These are phyloP conservation scores for Isoperla grammatica DNA, from an alignment of 2,888 invertebrate species.

Conservation along the genomic window DNA sequence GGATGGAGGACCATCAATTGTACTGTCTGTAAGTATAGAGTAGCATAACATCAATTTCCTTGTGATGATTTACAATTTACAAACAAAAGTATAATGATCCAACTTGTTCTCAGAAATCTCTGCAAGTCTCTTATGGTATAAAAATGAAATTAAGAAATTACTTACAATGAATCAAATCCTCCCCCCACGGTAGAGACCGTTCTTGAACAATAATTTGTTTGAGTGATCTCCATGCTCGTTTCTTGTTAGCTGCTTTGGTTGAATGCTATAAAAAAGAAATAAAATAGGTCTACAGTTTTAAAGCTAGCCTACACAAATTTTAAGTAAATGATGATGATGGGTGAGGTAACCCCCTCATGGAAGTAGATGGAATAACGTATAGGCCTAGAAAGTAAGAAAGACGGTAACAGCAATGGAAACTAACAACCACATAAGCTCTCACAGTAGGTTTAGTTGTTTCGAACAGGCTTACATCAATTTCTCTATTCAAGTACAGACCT, in stretches of 20 bases:
- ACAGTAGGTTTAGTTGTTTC: too few relatives aligned
- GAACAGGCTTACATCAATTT: too few relatives aligned
- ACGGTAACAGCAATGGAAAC: too few relatives aligned
- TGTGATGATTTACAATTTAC: neutral
- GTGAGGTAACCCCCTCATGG: neutral
- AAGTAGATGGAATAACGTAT: neutral
- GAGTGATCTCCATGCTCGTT: slow-evolving; percentile 79
- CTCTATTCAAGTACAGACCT: too few relatives aligned
- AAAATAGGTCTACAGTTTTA: neutral
- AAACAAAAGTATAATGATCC: neutral
- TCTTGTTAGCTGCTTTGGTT: slow-evolving; percentile 54
- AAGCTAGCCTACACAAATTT: neutral
- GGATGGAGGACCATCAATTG: slow-evolving; percentile 86
- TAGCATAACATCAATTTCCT: too few relatives aligned
- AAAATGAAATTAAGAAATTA: too few relatives aligned
- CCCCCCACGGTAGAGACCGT: slow-evolving; percentile 68
- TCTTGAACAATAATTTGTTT: slow-evolving; percentile 85
- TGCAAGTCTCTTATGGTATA: neutral
- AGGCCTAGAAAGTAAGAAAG: slow-evolving; percentile 5
- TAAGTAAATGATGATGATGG: neutral
- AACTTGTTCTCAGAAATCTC: neutral
- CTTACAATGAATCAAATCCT: slow-evolving; percentile 71
- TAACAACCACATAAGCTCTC: too few relatives aligned
- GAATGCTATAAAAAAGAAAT: slow-evolving; percentile 41
- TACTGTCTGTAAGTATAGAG: slow-evolving; percentile 58